Evolutionary conservation across 2,113 vertebrate genomes (phyloP), one percentile per base, ranked within the genome.

Genomic region (Martes martes): DNA sequence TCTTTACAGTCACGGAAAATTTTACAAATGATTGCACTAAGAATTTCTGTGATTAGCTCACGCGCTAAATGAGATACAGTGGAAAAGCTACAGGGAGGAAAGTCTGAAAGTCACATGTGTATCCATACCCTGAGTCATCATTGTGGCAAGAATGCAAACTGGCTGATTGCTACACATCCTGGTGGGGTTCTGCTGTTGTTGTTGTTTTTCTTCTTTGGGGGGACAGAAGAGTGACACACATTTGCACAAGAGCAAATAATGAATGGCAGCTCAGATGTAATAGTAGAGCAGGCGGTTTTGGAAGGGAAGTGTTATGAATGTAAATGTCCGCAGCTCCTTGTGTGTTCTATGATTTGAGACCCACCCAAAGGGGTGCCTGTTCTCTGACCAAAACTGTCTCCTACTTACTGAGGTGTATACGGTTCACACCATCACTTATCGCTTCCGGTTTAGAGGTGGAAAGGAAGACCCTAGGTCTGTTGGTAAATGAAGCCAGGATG

Each of bases 121-220:
- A 36, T 97, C 33, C 78, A 33, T 55, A 84, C 5, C 69, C 92
- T 97, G 91, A 97, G 78, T 97, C 95, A 95, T 89, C 92, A 88
- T 11, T 89, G 52, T 39, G 33, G 83, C 87, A 97, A 97, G 97
- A 74, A 96, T 94, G 14, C 26, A 42, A 96, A 79, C 73, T 52
- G 33, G 93, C 26, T n/a, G 84, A 97, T 95, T 97, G 82, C 81
- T 98, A 96, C 28, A 98, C 65, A 97, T 96, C 95, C 96, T 97
- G 76, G 47, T 96, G 47, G 47, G 81, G 15, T 18, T 73, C 26
- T 63, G 19, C 55, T 45, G 36, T 16, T 23, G 84, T 55, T 55
- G 52, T 85, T 78, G 6, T 52, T 47, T 92, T 95, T 88, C 96
- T 83, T 71, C 90, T 74, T 95, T 95, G 50, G 63, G 57, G 28